Conservation (phyloP, 2,888 invertebrate genomes). For the Strigamia crassipes region DNA sequence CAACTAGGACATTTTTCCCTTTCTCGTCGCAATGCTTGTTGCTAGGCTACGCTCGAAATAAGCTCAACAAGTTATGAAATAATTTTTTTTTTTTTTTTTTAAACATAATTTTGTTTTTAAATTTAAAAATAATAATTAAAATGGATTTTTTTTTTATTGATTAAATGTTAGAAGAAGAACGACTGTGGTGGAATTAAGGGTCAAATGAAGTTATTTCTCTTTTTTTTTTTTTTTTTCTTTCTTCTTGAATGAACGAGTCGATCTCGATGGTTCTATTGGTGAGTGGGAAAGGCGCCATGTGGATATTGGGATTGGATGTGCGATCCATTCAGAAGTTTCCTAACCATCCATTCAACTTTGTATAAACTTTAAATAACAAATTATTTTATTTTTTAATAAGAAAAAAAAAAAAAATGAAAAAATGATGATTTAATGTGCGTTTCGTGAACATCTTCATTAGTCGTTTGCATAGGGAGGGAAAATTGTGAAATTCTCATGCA, state of each 20-base stretch:
- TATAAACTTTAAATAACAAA: background rate
- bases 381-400: background rate
- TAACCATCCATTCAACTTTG: background rate
- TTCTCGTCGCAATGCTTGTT: background rate
- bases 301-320: background rate
- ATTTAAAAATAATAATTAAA: background rate
- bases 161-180: background rate
- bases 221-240: background rate
- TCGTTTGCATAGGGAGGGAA: background rate
- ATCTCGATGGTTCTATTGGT: background rate
- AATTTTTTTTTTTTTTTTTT: background rate
- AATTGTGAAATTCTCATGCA: background rate
- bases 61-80: background rate
- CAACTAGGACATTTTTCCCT: constrained; percentile 4
- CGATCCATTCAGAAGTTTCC: constrained; percentile 6
- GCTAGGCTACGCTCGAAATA: background rate
- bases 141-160: constrained; percentile 1
- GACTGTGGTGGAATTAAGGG: background rate
- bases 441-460: background rate
- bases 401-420: background rate
- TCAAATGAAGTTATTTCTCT: background rate
- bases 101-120: no score
- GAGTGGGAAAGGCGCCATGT: constrained; percentile 6
- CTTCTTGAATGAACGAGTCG: background rate
- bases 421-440: background rate